Evolutionary conservation across 2,113 vertebrate species (phyloP).

Genomic region (Grammomys surdaster): DNA sequence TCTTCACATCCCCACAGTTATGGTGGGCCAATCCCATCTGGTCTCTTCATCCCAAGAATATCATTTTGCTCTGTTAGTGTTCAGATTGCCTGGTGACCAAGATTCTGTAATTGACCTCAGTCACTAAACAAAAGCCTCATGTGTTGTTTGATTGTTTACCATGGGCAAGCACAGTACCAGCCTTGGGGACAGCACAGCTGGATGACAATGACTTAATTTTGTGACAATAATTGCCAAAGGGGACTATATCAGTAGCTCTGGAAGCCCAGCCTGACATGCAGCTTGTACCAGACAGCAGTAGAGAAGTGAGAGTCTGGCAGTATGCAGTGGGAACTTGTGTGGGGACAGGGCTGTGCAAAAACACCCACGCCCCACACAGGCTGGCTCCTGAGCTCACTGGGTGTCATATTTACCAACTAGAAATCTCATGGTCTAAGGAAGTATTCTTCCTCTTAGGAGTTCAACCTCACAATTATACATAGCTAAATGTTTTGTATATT

Average conservation of each 20-base stretch:
- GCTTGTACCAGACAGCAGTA: neutral
- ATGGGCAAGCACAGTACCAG: neutral
- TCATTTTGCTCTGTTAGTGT: neutral
- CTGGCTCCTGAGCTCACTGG: neutral
- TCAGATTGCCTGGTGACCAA: neutral
- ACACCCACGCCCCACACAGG: neutral
- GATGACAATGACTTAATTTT: slow-evolving; percentile 9
- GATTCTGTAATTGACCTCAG: neutral
- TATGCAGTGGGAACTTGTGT: neutral
- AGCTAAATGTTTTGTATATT: neutral
- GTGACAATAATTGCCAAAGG: neutral
- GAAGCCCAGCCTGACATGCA: neutral
- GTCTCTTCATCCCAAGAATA: neutral
- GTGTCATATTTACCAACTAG: neutral
- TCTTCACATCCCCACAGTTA: neutral
- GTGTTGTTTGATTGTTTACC: neutral
- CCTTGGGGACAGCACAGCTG: neutral
- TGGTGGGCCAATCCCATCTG: no score
- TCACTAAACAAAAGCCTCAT: neutral
- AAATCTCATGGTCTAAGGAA: neutral
- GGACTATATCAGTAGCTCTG: neutral
- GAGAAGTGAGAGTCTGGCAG: neutral
- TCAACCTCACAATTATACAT: neutral
- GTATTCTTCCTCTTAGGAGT: neutral
- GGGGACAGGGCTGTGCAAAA: no score